Conservation (phyloP, 2,888 invertebrate species). For the Parnassius mnemosyne region DNA sequence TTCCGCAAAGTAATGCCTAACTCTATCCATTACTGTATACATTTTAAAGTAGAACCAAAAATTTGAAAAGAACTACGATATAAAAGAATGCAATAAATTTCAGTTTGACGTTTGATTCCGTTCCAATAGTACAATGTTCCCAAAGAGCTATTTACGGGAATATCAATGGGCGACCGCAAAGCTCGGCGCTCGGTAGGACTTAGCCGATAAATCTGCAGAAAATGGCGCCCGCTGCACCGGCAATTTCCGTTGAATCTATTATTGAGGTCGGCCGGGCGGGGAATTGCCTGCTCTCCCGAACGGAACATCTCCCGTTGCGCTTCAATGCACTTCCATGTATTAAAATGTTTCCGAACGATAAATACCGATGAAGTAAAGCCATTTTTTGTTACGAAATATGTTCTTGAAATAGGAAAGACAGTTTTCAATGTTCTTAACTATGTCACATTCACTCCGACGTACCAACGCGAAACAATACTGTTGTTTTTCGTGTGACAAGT, state of each 20-base stretch:
- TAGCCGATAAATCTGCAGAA: slow-evolving; percentile 13
- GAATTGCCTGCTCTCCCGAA: slow-evolving; percentile 4
- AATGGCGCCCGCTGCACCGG: slow-evolving; percentile 17
- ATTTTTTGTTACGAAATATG: not conserved
- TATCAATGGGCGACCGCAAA: slow-evolving; percentile 5
- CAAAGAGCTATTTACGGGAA: slow-evolving; percentile 17
- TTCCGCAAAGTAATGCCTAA: no score
- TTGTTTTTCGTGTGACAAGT: no score
- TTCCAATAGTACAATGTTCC: slow-evolving; percentile 10
- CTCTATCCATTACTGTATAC: no score
- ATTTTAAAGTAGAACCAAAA: no score
- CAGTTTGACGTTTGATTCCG: slow-evolving; percentile 13
- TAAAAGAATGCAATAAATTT: slow-evolving; percentile 24
- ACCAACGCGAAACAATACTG: no score
- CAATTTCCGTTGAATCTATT: slow-evolving; percentile 18
- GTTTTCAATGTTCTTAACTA: no score
- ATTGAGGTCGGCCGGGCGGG: slow-evolving; percentile 12
- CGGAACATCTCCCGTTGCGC: not conserved
- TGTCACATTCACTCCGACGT: no score
- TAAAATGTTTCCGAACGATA: not conserved
- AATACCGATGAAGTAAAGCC: not conserved
- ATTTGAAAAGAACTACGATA: not conserved
- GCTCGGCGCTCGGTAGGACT: not conserved
- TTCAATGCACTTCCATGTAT: not conserved
- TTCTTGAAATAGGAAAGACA: no score